Evolutionary conservation across 2,797 vertebrate genomes (phyloP).

Genomic region (Myotis vivesi): DNA sequence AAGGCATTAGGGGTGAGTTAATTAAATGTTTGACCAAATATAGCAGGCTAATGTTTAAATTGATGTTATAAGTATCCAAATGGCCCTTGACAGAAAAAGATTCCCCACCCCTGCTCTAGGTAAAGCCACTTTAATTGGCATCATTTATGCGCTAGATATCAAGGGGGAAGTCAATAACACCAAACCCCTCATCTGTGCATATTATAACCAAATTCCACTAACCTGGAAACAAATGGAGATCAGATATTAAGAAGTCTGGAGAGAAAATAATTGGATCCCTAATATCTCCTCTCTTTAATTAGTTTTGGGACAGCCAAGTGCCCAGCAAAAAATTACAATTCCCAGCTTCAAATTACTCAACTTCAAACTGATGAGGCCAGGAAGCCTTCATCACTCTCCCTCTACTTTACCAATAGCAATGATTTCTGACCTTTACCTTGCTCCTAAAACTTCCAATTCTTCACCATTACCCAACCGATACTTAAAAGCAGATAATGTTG

Average conservation of each 20-base stretch:
- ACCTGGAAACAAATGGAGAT: background rate
- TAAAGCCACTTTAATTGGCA: background rate
- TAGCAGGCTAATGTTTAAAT: too few relatives aligned
- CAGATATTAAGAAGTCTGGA: background rate
- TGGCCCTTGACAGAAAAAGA: too few relatives aligned
- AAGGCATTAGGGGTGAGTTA: too few relatives aligned
- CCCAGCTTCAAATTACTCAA: background rate
- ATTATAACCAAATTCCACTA: background rate
- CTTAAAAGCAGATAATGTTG: background rate
- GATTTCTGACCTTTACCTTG: background rate
- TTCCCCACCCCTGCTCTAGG: too few relatives aligned
- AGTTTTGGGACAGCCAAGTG: background rate
- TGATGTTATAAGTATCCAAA: too few relatives aligned
- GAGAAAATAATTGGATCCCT: background rate
- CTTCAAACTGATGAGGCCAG: background rate
- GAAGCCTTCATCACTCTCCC: background rate
- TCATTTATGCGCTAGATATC: background rate
- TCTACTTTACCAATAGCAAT: background rate
- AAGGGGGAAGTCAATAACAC: background rate
- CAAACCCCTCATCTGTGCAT: background rate
- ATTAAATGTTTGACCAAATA: too few relatives aligned
- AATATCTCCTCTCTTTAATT: background rate
- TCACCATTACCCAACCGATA: background rate
- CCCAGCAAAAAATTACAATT: background rate
- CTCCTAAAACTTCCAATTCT: conserved; percentile 10